These are phyloP conservation scores for Papilio gigon DNA, from an alignment of 2,888 invertebrate species.

Conservation along the genomic window DNA sequence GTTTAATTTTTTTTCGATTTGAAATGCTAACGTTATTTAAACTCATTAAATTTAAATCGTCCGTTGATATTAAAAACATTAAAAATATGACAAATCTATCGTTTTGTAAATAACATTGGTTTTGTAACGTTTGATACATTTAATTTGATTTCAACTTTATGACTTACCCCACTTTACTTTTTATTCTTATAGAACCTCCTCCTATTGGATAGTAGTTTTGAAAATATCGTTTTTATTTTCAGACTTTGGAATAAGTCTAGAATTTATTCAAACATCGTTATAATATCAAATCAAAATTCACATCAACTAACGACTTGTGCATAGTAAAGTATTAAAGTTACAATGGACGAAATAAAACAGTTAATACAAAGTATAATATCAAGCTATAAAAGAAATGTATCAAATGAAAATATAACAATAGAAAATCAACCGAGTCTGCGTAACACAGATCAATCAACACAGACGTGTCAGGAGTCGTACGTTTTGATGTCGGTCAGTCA, in stretches of 20 bases:
- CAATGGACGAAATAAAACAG: background rate
- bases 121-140: too few species aligned
- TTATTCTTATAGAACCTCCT: too few species aligned
- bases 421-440: background rate
- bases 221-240: background rate
- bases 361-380: background rate
- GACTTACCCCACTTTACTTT: too few species aligned
- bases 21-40: too few species aligned
- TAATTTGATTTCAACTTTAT: too few species aligned
- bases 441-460: background rate
- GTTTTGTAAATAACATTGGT: too few species aligned
- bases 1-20: too few species aligned
- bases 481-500: background rate
- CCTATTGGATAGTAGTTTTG: too few species aligned
- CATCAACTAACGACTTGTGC: background rate
- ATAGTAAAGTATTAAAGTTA: background rate
- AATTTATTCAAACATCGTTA: background rate
- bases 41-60: too few species aligned
- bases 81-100: too few species aligned
- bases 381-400: background rate
- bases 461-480: background rate
- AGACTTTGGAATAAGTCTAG: background rate
- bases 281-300: background rate
- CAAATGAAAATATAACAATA: too few species aligned
- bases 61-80: too few species aligned